Percentiles rank a stretch among this genome's conserved stretches.
Conservation (phyloP, 2,113 vertebrate species). For the Ptilonorhynchus violaceus region DNA sequence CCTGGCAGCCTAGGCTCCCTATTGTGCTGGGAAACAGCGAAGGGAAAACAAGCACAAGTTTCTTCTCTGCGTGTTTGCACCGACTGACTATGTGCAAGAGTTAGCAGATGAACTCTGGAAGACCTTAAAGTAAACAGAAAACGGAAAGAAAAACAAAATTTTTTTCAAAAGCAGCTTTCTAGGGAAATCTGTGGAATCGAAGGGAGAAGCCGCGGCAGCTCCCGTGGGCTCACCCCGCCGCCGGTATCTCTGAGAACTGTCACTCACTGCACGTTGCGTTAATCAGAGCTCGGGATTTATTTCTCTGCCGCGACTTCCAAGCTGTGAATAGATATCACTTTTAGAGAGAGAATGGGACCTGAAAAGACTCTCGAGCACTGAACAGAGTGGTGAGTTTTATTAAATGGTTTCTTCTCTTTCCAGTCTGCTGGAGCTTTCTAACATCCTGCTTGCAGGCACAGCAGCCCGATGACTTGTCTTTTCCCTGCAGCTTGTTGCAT, state of each 20-base stretch:
- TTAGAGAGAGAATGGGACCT: conserved; percentile 30
- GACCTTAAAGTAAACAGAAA: conserved; percentile 29
- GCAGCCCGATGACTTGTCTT: conserved; percentile 48
- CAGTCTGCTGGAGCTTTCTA: conserved; percentile 46
- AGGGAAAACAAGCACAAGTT: conserved; percentile 72
- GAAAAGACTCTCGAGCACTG: conserved; percentile 36
- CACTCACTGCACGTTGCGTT: conserved; percentile 42
- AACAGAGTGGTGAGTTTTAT: conserved; percentile 67
- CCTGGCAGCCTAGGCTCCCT: conserved; percentile 71
- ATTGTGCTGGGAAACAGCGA: conserved; percentile 68
- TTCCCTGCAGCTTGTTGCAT: conserved; percentile 59
- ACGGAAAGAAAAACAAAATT: neutral
- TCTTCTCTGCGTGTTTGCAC: conserved; percentile 51
- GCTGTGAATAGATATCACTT: conserved; percentile 1
- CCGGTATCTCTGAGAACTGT: conserved; percentile 13
- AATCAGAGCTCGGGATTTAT: conserved; percentile 18
- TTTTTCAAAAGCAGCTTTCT: neutral
- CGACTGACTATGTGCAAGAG: neutral
- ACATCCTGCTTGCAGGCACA: conserved; percentile 25
- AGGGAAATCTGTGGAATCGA: conserved; percentile 18
- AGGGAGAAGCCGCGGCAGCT: neutral
- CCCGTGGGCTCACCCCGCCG: neutral
- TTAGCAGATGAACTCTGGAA: conserved; percentile 27
- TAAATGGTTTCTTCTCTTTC: conserved; percentile 43
- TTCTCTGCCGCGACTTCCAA: conserved; percentile 1